Evolutionary conservation across 2,888 invertebrate genomes (phyloP), one percentile per base, ranked within the genome.

Genomic region (Horisme vitalbata): DNA sequence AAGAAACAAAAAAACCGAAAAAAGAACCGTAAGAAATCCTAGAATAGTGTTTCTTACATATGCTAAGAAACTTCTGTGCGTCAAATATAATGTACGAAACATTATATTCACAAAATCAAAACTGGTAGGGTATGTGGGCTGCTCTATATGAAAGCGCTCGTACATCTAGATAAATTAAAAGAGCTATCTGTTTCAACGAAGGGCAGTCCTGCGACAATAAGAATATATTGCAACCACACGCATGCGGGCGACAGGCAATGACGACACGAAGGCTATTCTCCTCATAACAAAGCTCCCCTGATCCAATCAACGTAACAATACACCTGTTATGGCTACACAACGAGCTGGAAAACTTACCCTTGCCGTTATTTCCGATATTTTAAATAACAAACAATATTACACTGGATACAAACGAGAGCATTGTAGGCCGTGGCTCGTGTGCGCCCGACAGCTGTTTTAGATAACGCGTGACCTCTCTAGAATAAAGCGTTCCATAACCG

Each of bases 261-360:
- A 72, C 74, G 63, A 67, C 64, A 72, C 68, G 72, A 71, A 68
- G 65, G 59, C 76, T 68, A 76, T 82, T 83, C 79, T 78, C 68
- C 61, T 58, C 71, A 67, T 75, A 83, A 86, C 85, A 87, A 85
- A 80, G 83, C 80, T 65, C 52, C 71, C 69, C 82, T 80, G 85
- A 87, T 85, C 84, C 87, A 86, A 86, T 87, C 87, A 86, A 85
- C 78, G 76, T 79, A 81, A 87, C 86, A 86, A 85, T 85, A 84
- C 75, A 81, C 79, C 76, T 76, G 77, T 79, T 72, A 76, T 79
- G 77, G 73, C 74, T 75, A 68, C 69, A 74, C 79, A 79, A 77
- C 78, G 73, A 77, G 75, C 75, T 69, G 74, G 78, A 74, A 79
- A 80, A 83, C 80, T 81, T 79, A 79, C 75, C 73, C 21, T 24